Evolutionary conservation across 2,113 vertebrate species (phyloP), one percentile per base, ranked within the genome.

Genomic region (Epinephelus cyanopodus): DNA sequence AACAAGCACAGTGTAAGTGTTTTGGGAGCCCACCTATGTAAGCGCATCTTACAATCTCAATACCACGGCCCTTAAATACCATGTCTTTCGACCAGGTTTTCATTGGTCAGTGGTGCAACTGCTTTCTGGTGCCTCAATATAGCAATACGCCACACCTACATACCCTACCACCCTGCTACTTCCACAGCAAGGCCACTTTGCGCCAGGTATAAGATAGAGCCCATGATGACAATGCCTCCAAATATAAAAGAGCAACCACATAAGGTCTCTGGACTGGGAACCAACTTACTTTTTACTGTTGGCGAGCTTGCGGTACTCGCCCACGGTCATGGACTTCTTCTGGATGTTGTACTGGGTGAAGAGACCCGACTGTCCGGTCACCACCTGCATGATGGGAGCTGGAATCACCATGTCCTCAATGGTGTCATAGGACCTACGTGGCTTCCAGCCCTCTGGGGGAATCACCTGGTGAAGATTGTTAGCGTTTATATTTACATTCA

Each of bases 271-370:
- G 52, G 3, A 27, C 7, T 5, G 0, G 27, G 21, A 12, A 56
- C 13, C 7, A 29, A 89, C 93, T 92, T 95, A 99, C 98, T 98
- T 99, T 79, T 99, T 98, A 77, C 96, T 99, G 86, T 99, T 99
- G 79, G 98, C 98, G 87, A 97, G 95, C 72, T 97, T 97, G 37
- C 98, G 94, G 90, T 98, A 99, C 85, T 99, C 98, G 1, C 96
- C 93, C 14, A 99, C 98, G 0, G 97, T 98, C 97, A 99, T 98
- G 48, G 97, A 96, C 88, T 99, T 99, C 95, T 99, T 99, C 95
- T 99, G 98, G 81, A 99, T 99, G 93, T 99, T 99, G 92, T 99
- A 99, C 77, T 99, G 98, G 5, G 98, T 99, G 83, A 99, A 99
- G 60, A 99, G 96, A 9, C 98, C 98, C 0, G 98, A 99, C 91